Percentiles rank a stretch among this genome's conserved stretches.
Conservation (phyloP, 2,113 vertebrate species). For the Cervus canadensis region DNA sequence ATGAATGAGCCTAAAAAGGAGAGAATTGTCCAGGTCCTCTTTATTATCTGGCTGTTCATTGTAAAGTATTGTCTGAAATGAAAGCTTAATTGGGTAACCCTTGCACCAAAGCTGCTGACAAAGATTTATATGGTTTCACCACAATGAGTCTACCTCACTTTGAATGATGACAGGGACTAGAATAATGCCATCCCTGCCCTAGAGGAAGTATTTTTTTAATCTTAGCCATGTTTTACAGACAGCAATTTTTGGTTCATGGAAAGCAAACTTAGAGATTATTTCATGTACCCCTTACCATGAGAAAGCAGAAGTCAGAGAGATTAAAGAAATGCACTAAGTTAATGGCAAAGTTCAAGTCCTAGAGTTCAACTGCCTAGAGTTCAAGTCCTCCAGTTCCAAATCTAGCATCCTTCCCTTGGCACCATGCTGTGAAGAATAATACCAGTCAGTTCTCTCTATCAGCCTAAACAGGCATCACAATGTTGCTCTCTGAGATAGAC, state of each 20-base stretch:
- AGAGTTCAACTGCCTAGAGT: not conserved
- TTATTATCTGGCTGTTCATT: constrained; percentile 74
- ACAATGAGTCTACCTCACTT: constrained; percentile 67
- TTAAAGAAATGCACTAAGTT: not conserved
- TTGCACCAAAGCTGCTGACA: constrained; percentile 73
- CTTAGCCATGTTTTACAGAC: constrained; percentile 68
- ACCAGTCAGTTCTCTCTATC: constrained; percentile 57
- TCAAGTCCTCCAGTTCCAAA: not conserved
- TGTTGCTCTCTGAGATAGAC: constrained; percentile 59
- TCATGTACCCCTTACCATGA: not conserved
- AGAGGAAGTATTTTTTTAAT: constrained; percentile 68
- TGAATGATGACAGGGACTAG: constrained; percentile 75
- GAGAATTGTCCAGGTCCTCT: constrained; percentile 68
- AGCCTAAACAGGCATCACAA: constrained; percentile 50
- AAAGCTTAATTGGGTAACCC: constrained; percentile 72
- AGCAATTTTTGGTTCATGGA: constrained; percentile 56
- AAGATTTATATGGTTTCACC: constrained; percentile 78
- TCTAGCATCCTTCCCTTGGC: not conserved
- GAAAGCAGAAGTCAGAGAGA: not conserved
- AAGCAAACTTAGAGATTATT: not conserved
- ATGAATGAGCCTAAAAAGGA: constrained; percentile 60
- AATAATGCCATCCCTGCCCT: constrained; percentile 58
- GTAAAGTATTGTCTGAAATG: constrained; percentile 73
- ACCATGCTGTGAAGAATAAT: not conserved
- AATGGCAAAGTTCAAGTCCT: not conserved